Conservation (phyloP, 1,140 invertebrate species). For the Drosophila pandora region DNA sequence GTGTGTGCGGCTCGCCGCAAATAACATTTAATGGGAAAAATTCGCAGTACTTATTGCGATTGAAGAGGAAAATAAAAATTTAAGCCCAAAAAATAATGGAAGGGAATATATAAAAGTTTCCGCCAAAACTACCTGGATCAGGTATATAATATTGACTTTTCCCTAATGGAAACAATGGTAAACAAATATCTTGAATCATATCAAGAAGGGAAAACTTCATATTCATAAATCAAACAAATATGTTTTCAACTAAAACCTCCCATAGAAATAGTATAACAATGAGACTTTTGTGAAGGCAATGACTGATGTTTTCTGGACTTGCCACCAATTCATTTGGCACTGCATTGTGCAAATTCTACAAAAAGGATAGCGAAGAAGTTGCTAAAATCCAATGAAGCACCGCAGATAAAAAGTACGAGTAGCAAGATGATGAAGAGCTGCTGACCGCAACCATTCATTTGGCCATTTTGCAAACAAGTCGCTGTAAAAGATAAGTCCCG, state of each 20-base stretch:
- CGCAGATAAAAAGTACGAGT: conserved; percentile 37
- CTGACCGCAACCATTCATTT: conserved; percentile 80
- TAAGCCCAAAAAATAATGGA: background rate
- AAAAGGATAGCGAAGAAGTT: conserved; percentile 25
- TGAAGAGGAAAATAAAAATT: conserved; percentile 9
- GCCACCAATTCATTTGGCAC: conserved; percentile 22
- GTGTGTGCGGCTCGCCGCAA: conserved; percentile 66
- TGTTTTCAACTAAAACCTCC: background rate
- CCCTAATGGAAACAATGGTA: no score
- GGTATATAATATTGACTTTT: no score
- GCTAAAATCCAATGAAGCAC: conserved; percentile 27
- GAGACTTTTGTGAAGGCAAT: conserved; percentile 6
- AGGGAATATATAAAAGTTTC: background rate
- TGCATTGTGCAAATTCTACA: conserved; percentile 14
- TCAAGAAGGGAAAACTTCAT: no score
- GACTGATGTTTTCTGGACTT: background rate
- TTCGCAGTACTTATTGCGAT: conserved; percentile 4
- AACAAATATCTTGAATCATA: no score
- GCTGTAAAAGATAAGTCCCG: conserved; percentile 74
- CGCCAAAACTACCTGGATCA: background rate
- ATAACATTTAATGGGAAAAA: conserved; percentile 34
- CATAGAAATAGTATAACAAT: conserved; percentile 13
- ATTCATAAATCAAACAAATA: conserved; percentile 8
- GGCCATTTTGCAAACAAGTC: conserved; percentile 77
- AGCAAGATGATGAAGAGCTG: conserved; percentile 42